Evolutionary conservation across 1,140 invertebrate genomes (phyloP).

Genomic region (Elysia chlorotica): DNA sequence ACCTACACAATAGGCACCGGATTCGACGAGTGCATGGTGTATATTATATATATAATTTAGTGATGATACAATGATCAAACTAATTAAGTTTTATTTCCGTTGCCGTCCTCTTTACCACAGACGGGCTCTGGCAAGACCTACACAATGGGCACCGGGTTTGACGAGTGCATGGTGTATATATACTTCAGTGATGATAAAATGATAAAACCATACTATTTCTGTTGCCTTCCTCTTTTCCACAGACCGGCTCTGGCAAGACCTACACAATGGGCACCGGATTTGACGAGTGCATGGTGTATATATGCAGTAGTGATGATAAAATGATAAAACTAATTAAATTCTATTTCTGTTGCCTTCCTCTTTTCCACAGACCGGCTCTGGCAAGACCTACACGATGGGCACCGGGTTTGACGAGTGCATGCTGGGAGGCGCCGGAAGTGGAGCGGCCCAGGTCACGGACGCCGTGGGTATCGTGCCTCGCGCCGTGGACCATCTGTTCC

Average conservation of each 20-base stretch:
- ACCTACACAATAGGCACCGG: slow-evolving; percentile 99
- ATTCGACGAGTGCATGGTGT: slow-evolving; percentile 81
- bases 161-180: no score
- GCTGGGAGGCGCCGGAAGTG: no score
- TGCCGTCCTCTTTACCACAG: no score
- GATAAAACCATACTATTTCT: no score
- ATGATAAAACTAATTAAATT: no score
- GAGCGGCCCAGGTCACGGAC: slow-evolving; percentile 67
- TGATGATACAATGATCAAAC: no score
- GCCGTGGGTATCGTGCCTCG: slow-evolving; percentile 64
- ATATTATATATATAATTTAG: no score
- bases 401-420: slow-evolving; percentile 97
- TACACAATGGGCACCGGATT: slow-evolving; percentile 99
- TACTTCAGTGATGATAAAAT: no score
- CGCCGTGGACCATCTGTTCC: slow-evolving; percentile 64
- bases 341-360: no score
- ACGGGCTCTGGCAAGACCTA: slow-evolving; percentile 87
- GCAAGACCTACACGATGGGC: slow-evolving; percentile 99
- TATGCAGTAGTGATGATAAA: no score
- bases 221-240: slow-evolving; percentile 28
- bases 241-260: slow-evolving; percentile 80
- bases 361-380: slow-evolving; percentile 68
- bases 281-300: slow-evolving; percentile 76
- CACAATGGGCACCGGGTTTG: slow-evolving; percentile 98
- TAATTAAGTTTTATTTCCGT: no score